phyloP scores from a whole-genome alignment of 92 coral and sea anemone species.

The Palythoa caribaeorum region DNA sequence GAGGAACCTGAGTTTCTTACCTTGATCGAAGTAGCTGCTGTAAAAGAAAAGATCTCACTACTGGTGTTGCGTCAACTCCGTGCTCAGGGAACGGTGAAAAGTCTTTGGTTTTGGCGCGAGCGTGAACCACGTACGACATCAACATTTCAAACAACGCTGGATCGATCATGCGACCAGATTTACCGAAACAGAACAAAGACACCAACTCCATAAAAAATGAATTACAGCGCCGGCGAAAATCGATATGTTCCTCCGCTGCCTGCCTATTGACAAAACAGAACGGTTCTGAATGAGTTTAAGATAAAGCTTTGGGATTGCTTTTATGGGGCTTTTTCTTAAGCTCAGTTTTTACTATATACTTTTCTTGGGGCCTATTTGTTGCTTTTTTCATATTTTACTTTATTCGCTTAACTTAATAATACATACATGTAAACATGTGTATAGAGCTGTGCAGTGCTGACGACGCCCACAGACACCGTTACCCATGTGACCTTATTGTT shows the following conservation, averaged over 20 bases:
- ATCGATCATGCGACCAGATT: slow-evolving; percentile 50
- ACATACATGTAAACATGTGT: too few species aligned
- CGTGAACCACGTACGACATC: slow-evolving; percentile 78
- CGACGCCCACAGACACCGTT: too few species aligned
- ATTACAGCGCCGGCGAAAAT: slow-evolving; percentile 84
- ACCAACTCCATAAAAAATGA: slow-evolving; percentile 92
- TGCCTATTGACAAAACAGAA: slow-evolving; percentile 25
- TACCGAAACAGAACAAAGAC: slow-evolving; percentile 83
- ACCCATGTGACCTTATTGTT: too few species aligned
- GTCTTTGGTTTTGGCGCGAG: slow-evolving; percentile 65
- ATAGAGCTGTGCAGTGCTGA: too few species aligned
- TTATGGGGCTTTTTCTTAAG: too few species aligned
- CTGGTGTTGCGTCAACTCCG: slow-evolving; percentile 84
- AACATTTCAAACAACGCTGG: slow-evolving; percentile 78
- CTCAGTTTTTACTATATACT: too few species aligned
- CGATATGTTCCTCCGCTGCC: slow-evolving; percentile 65
- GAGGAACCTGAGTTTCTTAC: slow-evolving; percentile 53
- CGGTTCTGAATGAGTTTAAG: too few species aligned
- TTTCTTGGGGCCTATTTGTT: too few species aligned
- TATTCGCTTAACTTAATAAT: too few species aligned
- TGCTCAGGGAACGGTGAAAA: slow-evolving; percentile 88
- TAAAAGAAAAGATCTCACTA: slow-evolving; percentile 83
- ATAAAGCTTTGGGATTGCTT: too few species aligned
- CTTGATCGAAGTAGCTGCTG: slow-evolving; percentile 79
- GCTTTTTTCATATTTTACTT: too few species aligned